phyloP scores from a whole-genome alignment of 2,113 vertebrate genomes.

The Bothrops jararaca region DNA sequence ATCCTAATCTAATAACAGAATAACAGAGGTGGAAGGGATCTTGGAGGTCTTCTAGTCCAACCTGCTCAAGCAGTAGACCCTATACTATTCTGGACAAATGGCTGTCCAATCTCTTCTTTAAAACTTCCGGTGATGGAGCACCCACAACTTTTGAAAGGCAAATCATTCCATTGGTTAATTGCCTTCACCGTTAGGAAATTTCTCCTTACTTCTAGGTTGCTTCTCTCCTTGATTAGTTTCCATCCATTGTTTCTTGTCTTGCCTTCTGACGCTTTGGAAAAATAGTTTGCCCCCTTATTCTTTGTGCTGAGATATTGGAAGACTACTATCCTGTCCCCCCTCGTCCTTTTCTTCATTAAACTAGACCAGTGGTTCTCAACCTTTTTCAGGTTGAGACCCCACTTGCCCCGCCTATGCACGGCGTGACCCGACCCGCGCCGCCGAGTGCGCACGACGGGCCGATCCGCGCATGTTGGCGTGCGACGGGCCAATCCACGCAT shows the following conservation, averaged over 20 bases:
- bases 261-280: neutral
- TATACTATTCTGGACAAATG: too few species aligned
- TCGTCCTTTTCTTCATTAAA: neutral
- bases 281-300: neutral
- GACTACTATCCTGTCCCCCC: too few species aligned
- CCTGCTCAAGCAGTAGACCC: neutral
- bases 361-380: too few species aligned
- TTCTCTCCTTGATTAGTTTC: neutral
- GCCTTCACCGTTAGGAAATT: neutral
- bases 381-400: too few species aligned
- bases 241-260: neutral
- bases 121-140: neutral
- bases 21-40: neutral
- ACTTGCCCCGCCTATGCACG: too few species aligned
- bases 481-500: too few species aligned
- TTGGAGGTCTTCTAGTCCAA: neutral
- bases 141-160: too few species aligned
- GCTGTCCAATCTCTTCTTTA: too few species aligned
- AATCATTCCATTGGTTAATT: neutral
- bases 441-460: too few species aligned
- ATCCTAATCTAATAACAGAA: neutral
- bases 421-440: too few species aligned
- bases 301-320: neutral
- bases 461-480: too few species aligned
- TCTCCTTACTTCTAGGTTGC: neutral